Base-by-base conservation (phyloP, 1,140 invertebrate genomes). In the Spodoptera litura region DNA sequence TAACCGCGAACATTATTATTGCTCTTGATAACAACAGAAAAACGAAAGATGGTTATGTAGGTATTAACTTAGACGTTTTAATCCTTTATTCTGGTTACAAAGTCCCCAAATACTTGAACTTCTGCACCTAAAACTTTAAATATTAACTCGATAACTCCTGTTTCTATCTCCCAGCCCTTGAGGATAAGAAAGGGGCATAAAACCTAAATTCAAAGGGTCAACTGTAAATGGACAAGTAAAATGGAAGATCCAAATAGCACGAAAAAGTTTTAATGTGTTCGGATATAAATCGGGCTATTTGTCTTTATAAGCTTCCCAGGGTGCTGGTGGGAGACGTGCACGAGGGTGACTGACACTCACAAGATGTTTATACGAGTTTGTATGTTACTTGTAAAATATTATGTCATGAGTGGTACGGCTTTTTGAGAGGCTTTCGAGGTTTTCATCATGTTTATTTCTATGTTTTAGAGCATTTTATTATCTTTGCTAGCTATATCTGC, bases 201-300 rank as follows among this genome's bases (percentile, higher is more conserved):
- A 75, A 78, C 71, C 31, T 78, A 78, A 68, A 81, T 75, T 78
- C 64, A 68, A 80, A 82, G 83, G 81, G 80, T 84, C 84, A 83
- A 82, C 75, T 75, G 79, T 86, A 85, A 88, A 85, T 86, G 81
- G 76, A 77, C 80, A 79, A 83, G 78, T 74, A 75, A 80, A 59
- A 62, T 62, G 71, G 77, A 79, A 56, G 59, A 70, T 75, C 73
- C 52, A 35, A 75, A 64, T 27, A 84, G 78, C 81, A 77, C 68
- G 78, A 81, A 86, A 81, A 88, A 91, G 84, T 91, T 92, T 92
- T 92, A 90, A 92, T 89, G 88, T 79, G 85, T 87, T 89, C 80
- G 78, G 86, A 87, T 90, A 92, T 92, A 92, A 92, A 91, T 89
- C 87, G 88, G 73, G 74, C 83, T 86, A 88, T 93, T 93, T 91